A percentile compares a stretch with the other conserved stretches of the same genome.
Conservation (phyloP, 2,888 invertebrate species). For the Epinotia nisella region DNA sequence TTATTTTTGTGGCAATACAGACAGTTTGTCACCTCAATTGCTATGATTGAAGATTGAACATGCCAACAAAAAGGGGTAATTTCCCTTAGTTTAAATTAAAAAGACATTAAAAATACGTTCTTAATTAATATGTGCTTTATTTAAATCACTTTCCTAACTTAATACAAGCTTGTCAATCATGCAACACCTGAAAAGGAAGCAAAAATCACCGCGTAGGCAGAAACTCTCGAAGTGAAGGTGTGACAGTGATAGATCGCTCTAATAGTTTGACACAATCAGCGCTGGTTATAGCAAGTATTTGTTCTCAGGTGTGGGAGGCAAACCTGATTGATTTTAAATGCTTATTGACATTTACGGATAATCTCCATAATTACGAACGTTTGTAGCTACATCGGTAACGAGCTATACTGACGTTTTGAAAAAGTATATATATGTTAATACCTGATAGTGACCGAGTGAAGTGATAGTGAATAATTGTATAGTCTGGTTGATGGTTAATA, state of each 20-base stretch:
- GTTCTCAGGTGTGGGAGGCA: conserved; percentile 15
- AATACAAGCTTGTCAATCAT: conserved; percentile 3
- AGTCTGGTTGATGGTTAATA: no score
- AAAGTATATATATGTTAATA: no score
- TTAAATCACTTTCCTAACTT: neutral
- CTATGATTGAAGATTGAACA: no score
- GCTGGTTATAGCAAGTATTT: conserved; percentile 6
- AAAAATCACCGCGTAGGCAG: conserved; percentile 15
- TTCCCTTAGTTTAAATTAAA: no score
- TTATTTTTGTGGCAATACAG: no score
- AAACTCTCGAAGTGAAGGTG: conserved; percentile 12
- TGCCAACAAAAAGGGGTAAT: no score
- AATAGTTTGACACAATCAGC: conserved; percentile 21
- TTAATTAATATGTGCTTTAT: neutral
- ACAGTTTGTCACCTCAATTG: no score
- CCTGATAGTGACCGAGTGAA: no score
- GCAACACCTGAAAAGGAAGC: conserved; percentile 8
- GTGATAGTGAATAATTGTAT: no score
- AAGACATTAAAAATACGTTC: no score
- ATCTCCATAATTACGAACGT: neutral
- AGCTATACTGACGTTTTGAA: no score
- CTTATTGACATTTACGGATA: neutral
- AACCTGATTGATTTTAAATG: conserved; percentile 24
- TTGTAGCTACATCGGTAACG: no score
- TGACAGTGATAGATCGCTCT: conserved; percentile 34